Percentiles rank a stretch among this genome's conserved stretches.
These are phyloP conservation scores for Nomada flava DNA, from an alignment of 2,888 invertebrate genomes.

Conservation along the genomic window DNA sequence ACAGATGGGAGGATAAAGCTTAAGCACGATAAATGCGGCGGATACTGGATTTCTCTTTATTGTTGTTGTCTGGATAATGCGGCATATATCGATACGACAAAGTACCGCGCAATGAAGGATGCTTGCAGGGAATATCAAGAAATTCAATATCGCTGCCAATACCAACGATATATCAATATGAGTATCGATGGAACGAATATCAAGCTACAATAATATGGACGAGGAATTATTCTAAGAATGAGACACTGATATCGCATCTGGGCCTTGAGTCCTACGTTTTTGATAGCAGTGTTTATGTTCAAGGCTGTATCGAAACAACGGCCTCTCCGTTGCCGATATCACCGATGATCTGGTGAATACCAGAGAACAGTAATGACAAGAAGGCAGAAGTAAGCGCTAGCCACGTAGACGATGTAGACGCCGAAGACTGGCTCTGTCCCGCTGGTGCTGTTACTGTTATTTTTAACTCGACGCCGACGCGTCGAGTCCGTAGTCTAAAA, in stretches of 20 bases:
- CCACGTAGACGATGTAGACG: conserved; percentile 67
- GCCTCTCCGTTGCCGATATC: conserved; percentile 51
- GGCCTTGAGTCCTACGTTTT: conserved; percentile 16
- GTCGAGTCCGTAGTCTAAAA: conserved; percentile 82
- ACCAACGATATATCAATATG: background rate
- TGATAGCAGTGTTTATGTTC: conserved; percentile 28
- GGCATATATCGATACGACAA: conserved; percentile 11
- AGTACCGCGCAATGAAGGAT: conserved; percentile 10
- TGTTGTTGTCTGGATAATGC: conserved; percentile 39
- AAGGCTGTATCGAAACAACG: conserved; percentile 43
- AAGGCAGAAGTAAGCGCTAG: conserved; percentile 51
- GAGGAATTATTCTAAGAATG: conserved; percentile 7
- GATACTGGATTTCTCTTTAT: conserved; percentile 27
- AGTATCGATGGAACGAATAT: background rate
- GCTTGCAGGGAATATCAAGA: conserved; percentile 6
- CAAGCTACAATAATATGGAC: background rate
- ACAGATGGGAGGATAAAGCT: conserved; percentile 23
- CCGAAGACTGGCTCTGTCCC: conserved; percentile 78
- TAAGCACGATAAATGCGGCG: conserved; percentile 23
- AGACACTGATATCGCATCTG: conserved; percentile 10
- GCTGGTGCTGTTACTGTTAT: conserved; percentile 80
- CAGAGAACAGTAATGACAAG: conserved; percentile 44
- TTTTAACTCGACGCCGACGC: conserved; percentile 84
- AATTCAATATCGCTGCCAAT: background rate
- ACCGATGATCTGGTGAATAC: conserved; percentile 40